Base-by-base conservation (phyloP, 2,888 invertebrate species). In the Hypselothyrea guttata region DNA sequence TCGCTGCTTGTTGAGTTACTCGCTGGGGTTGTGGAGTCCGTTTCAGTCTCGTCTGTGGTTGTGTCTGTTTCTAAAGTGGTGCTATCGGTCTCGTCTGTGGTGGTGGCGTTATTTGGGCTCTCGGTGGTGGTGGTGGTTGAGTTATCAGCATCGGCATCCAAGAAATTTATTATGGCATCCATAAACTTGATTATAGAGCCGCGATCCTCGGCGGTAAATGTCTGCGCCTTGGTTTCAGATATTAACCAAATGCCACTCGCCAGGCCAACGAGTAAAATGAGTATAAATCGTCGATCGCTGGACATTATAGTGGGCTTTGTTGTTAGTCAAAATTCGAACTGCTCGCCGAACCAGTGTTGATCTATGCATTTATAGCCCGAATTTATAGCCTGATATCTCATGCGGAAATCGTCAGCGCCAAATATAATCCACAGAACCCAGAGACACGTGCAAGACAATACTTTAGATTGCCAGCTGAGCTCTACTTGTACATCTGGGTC, bases 161-260 rank as follows among this genome's bases (percentile, higher is more conserved):
- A 31, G 4, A 84, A 84, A 28, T 73, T 77, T 1, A 84, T 28
- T 9, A 78, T 18, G 0, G 73, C 57, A 37, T 70, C 62, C 60
- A 78, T 70, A 1, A 78, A 78, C 12, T 78, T 78, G 0, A 67
- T 35, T 33, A 78, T 61, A 4, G 77, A 73, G 0, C 47, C 51
- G 8, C 77, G 84, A 66, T 78, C 77, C 35, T 76, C 77, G 0
- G 33, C 0, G 4, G 62, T 76, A 7, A 77, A 76, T 1, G 64
- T 53, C 35, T 84, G 84, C 0, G 77, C 77, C 0, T 55, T 11
- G 31, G 52, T 34, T 4, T 35, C 8, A 4, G 8, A 18, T 4
- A 45, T 51, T 4, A 67, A 11, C 44, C 59, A 63, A 3, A 28
- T 37, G 4, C 54, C 40, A 7, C 60, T 46, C 0, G 49, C 34